These are phyloP conservation scores for Dunckerocampus dactyliophorus DNA, from an alignment of 2,113 vertebrate genomes.

Conservation along the genomic window DNA sequence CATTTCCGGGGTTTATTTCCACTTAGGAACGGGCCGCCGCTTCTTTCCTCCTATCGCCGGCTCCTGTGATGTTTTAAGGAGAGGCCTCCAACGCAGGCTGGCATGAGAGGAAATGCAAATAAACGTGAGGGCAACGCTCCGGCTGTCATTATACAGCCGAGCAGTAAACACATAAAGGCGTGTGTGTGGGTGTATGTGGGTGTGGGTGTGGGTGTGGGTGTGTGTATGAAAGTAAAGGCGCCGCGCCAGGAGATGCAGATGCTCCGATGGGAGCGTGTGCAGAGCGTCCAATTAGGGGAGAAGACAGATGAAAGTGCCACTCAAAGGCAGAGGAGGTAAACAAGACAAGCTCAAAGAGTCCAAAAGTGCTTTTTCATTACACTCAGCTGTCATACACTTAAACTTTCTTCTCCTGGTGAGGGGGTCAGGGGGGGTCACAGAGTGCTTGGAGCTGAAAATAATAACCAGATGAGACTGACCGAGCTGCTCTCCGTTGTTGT, in stretches of 20 bases:
- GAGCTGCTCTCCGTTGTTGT: background rate
- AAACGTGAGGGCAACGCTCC: constrained; percentile 66
- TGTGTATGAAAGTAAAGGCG: constrained; percentile 52
- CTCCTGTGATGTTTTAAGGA: constrained; percentile 63
- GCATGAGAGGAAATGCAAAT: constrained; percentile 67
- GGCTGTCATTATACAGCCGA: constrained; percentile 65
- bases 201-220: constrained; percentile 17
- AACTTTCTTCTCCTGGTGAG: constrained; percentile 51
- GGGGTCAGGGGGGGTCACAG: constrained; percentile 59
- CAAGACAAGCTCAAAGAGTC: constrained; percentile 71
- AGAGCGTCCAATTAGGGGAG: constrained; percentile 75
- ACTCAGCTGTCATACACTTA: constrained; percentile 59
- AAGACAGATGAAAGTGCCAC: constrained; percentile 78
- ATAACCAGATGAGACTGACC: constrained; percentile 37
- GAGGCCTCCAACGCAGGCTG: constrained; percentile 56
- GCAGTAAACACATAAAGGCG: constrained; percentile 63
- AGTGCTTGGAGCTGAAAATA: constrained; percentile 35
- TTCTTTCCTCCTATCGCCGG: constrained; percentile 20
- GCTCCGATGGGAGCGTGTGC: constrained; percentile 66
- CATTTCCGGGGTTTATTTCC: constrained; percentile 66
- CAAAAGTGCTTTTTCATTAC: constrained; percentile 78
- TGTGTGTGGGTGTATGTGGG: background rate
- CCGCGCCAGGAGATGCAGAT: constrained; percentile 61
- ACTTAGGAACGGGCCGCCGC: constrained; percentile 51
- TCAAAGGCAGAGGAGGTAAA: constrained; percentile 74